Base-by-base conservation (phyloP, 2,888 invertebrate genomes). In the Lycaena phlaeas region DNA sequence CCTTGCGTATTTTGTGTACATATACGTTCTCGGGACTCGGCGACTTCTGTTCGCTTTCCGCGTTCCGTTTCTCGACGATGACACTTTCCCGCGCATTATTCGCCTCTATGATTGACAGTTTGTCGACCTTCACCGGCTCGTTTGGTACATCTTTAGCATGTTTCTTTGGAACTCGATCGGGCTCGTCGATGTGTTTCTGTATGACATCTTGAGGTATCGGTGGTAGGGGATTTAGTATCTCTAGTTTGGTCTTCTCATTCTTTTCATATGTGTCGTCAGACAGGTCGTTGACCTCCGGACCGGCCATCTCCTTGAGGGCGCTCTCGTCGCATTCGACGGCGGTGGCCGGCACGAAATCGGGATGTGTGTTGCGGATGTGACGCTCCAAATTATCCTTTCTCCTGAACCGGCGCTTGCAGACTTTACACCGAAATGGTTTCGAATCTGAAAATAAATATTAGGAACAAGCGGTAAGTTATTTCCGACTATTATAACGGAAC, bases 311-410 rank as follows among this genome's bases (percentile, higher is more conserved):
- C 14, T 61, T 63, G 30, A 72, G 62, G 0, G 65, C 72, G 4
- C 50, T 54, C 26, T 64, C 63, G 50, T 79, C 81, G 52, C 73
- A 75, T 14, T 72, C 73, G 0, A 71, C 68, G 2, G 71, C 74
- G 40, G 57, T 59, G 22, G 76, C 58, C 7, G 72, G 64, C 6
- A 59, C 65, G 49, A 57, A 65, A 43, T 79, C 87, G 0, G 89
- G 88, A 66, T 94, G 94, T 40, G 92, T 90, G 65, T 93, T 92
- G 40, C 90, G 87, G 42, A 92, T 84, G 64, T 94, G 94, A 0
- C 94, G 86, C 45, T 88, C 87, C 44, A 94, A 81, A 62, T 94
- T 94, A 64, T 94, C 94, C 61, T 91, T 92, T 44, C 94, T 82
- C 30, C 90, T 79, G 60, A 93, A 93, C 27, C 86, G 86, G 5